Evolutionary conservation across 1,140 invertebrate genomes (phyloP), one percentile per base, ranked within the genome.

Genomic region (Apolygus lucorum): DNA sequence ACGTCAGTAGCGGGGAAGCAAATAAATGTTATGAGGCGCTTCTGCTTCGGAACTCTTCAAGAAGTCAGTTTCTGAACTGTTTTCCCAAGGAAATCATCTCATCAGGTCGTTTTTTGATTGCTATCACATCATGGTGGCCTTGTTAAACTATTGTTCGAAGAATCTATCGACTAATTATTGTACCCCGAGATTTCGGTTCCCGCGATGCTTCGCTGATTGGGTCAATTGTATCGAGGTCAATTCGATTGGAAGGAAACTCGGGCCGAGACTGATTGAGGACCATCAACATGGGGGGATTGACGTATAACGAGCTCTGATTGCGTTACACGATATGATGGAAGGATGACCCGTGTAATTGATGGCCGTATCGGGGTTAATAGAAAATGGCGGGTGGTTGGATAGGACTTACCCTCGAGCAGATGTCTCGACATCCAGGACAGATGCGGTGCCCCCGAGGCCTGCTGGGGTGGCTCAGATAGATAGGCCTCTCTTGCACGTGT

Each of bases 281-380:
- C 17, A 42, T 42, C 34, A 42, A 42, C 34, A 42, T 8, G 34
- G 17, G 34, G 34, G 34, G 4, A 42, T 17, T 4, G 34, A 42
- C 34, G 54, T 21, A 62, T 62, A 62, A 62, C 54, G 54, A 62
- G 54, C 34, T 42, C 34, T 42, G 34, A 42, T 42, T 42, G 34
- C 34, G 34, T 42, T 42, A 42, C 34, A 4, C 34, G 34, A 42
- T 4, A 42, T 17, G 34, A 42, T 42, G 17, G 34, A 42, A 54
- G 27, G 22, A 63, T 27, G 62, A 63, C 62, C 62, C 27, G 22
- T 63, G 4, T 63, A 63, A 63, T 63, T 63, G 62, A 27, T 2
- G 22, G 4, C n/a, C 4, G 62, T 63, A 63, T 63, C 27, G 62
- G 62, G 62, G 62, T 63, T 63, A 63, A 63, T 63, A 63, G 22